Conservation (phyloP, 2,888 invertebrate genomes). For the Tachina grossa region DNA sequence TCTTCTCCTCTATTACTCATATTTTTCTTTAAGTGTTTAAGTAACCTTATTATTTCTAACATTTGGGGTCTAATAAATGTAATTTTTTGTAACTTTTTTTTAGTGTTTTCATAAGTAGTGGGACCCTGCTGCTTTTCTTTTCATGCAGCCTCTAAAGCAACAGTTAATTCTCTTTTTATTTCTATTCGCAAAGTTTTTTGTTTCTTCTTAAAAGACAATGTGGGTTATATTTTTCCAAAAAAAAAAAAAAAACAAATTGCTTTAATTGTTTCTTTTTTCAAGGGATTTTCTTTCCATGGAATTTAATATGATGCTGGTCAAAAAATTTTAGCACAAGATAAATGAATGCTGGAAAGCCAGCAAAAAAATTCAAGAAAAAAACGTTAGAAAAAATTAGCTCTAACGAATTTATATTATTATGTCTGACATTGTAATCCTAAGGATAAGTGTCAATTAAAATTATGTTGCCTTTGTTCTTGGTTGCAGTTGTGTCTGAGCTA, state of each 20-base stretch:
- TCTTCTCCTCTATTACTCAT: background rate
- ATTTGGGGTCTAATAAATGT: slow-evolving; percentile 41
- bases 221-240: too few relatives aligned
- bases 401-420: slow-evolving; percentile 60
- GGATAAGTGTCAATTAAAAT: slow-evolving; percentile 69
- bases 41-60: slow-evolving; percentile 3
- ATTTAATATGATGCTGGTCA: slow-evolving; percentile 34
- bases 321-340: slow-evolving; percentile 29
- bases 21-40: slow-evolving; percentile 24
- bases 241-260: slow-evolving; percentile 55
- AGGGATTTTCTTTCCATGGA: background rate
- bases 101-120: background rate
- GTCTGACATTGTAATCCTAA: slow-evolving; percentile 56
- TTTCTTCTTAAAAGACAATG: slow-evolving; percentile 14
- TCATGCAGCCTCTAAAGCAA: slow-evolving; percentile 51
- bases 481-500: background rate
- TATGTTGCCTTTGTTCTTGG: slow-evolving; percentile 22
- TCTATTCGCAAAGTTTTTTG: slow-evolving; percentile 17
- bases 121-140: background rate
- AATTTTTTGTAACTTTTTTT: slow-evolving; percentile 46
- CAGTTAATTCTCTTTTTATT: slow-evolving; percentile 51
- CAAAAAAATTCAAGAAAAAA: background rate
- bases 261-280: slow-evolving; percentile 58
- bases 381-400: slow-evolving; percentile 61
- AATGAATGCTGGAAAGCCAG: slow-evolving; percentile 12